phyloP scores from a whole-genome alignment of 2,113 vertebrate species.

The Aramus guarauna region DNA sequence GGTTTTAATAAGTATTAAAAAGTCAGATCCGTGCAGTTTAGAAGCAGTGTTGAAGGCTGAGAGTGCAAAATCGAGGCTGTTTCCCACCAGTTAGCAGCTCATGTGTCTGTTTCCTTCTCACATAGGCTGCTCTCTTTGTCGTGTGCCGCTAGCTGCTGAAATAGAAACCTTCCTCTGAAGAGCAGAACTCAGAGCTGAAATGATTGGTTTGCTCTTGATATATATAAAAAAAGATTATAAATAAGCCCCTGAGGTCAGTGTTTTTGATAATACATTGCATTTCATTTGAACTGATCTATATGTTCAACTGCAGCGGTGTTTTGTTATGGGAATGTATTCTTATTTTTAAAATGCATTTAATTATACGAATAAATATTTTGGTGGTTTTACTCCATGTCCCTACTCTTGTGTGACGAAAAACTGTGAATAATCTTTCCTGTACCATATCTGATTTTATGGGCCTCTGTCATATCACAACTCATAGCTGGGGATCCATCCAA shows the following conservation, averaged over 20 bases:
- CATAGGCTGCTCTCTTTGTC: background rate
- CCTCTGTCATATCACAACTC: background rate
- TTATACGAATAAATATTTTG: background rate
- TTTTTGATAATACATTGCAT: background rate
- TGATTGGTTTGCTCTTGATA: background rate
- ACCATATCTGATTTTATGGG: background rate
- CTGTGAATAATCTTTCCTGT: background rate
- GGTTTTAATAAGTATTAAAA: background rate
- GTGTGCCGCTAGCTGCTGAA: background rate
- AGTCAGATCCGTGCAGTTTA: background rate
- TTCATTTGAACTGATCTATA: background rate
- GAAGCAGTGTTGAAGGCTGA: background rate
- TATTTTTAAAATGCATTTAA: background rate
- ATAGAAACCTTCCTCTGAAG: background rate
- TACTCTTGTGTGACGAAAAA: background rate
- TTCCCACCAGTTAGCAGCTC: background rate
- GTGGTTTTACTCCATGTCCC: background rate
- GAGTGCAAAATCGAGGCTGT: background rate
- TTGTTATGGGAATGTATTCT: background rate
- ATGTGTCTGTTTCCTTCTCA: background rate
- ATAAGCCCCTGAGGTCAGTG: background rate
- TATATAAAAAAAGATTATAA: background rate
- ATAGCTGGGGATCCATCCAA: background rate
- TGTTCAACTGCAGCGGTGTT: background rate
- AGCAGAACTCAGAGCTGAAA: background rate